These are phyloP conservation scores for Drosophila bunnanda DNA, from an alignment of 2,888 invertebrate genomes.

Conservation along the genomic window DNA sequence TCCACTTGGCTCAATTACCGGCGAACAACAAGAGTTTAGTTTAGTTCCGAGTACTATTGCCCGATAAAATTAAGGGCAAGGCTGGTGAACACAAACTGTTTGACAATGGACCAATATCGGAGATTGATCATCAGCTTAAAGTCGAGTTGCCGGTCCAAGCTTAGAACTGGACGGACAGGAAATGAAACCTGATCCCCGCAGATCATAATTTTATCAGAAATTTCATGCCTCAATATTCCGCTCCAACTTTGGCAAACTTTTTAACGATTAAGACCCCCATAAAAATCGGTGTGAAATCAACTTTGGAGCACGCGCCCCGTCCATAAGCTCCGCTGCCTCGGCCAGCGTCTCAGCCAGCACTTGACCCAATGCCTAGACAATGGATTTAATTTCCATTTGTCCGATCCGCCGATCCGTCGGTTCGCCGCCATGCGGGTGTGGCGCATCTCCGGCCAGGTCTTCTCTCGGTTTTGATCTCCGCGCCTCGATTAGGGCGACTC, in stretches of 20 bases:
- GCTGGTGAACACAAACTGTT: conserved; percentile 25
- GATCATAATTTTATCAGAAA: conserved; percentile 3
- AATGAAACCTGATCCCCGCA: conserved; percentile 25
- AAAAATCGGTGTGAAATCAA: conserved; percentile 53
- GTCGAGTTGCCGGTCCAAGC: conserved; percentile 1
- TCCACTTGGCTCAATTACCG: conserved; percentile 28
- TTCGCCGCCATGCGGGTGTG: conserved; percentile 65
- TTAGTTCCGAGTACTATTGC: background rate
- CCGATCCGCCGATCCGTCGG: conserved; percentile 49
- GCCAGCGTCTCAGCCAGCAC: conserved; percentile 64
- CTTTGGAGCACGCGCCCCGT: conserved; percentile 62
- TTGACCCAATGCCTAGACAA: conserved; percentile 76
- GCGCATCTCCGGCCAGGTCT: conserved; percentile 67
- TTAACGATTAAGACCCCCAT: conserved; percentile 19
- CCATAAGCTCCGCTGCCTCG: conserved; percentile 21
- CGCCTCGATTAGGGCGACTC: conserved; percentile 64
- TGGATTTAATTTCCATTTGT: conserved; percentile 73
- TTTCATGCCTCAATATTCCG: conserved; percentile 26
- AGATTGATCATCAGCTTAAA: conserved; percentile 20
- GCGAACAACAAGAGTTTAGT: conserved; percentile 2
- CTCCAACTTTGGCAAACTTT: conserved; percentile 17
- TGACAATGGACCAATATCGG: conserved; percentile 34
- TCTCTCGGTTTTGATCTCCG: conserved; percentile 68
- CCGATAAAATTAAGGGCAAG: conserved; percentile 31
- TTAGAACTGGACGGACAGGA: conserved; percentile 10